Conservation (phyloP, 1,140 invertebrate genomes). For the Galleria mellonella region DNA sequence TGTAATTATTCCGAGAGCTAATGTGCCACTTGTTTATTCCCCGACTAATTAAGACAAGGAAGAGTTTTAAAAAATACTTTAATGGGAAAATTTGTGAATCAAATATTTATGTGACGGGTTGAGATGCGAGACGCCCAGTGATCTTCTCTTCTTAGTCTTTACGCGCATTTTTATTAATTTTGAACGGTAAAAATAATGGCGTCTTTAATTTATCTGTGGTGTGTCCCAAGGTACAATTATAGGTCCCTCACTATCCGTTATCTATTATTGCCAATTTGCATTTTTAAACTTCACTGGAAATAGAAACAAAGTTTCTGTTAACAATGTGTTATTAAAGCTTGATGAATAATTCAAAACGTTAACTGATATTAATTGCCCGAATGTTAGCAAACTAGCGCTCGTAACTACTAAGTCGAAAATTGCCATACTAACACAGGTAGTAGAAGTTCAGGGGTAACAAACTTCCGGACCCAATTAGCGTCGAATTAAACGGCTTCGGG, state of each 20-base stretch:
- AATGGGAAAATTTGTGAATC: constrained; percentile 41
- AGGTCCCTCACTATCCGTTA: neutral
- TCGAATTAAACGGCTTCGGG: constrained; percentile 57
- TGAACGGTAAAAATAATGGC: neutral
- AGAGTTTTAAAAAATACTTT: constrained; percentile 55
- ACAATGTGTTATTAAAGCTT: constrained; percentile 8
- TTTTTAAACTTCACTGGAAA: no score
- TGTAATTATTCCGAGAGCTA: constrained; percentile 68
- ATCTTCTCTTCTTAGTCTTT: constrained; percentile 16
- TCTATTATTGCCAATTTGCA: neutral
- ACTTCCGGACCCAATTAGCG: constrained; percentile 61
- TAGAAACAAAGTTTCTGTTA: constrained; percentile 1
- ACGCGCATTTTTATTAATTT: neutral
- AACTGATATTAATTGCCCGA: constrained; percentile 37
- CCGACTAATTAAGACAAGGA: constrained; percentile 67
- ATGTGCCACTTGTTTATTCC: constrained; percentile 69
- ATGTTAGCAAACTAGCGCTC: constrained; percentile 20
- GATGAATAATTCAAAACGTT: constrained; percentile 30
- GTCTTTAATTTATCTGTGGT: neutral
- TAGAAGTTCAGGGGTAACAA: constrained; percentile 39
- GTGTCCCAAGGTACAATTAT: constrained; percentile 1
- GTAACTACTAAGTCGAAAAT: constrained; percentile 43
- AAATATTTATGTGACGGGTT: constrained; percentile 59
- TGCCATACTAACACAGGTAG: constrained; percentile 47
- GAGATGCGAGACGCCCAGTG: constrained; percentile 21